phyloP scores from a whole-genome alignment of 2,888 invertebrate genomes.

The Platycheirus albimanus region DNA sequence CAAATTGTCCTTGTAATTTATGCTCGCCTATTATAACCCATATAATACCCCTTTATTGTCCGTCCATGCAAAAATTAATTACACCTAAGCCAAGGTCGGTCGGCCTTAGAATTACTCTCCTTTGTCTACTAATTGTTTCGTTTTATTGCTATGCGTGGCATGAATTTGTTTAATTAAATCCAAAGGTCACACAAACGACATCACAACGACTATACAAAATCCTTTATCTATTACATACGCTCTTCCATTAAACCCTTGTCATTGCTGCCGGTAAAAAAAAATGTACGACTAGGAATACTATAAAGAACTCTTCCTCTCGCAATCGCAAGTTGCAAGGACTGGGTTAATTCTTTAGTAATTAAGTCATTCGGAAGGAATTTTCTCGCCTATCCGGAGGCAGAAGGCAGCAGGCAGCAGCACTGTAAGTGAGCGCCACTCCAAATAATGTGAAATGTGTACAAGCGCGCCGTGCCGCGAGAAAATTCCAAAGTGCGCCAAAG shows the following conservation, averaged over 20 bases:
- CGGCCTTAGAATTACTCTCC: conserved; percentile 48
- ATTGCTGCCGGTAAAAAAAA: too few species aligned
- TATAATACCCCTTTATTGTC: conserved; percentile 45
- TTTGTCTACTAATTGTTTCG: conserved; percentile 45
- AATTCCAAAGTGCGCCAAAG: conserved; percentile 24
- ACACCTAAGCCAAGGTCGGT: conserved; percentile 46
- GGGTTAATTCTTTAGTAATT: conserved; percentile 70
- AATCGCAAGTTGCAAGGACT: conserved; percentile 44
- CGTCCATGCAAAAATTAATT: conserved; percentile 65
- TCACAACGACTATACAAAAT: not conserved
- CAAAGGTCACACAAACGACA: conserved; percentile 59
- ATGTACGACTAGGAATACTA: too few species aligned
- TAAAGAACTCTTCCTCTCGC: not conserved
- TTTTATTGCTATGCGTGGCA: conserved; percentile 71
- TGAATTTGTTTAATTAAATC: conserved; percentile 72
- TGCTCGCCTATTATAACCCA: not conserved
- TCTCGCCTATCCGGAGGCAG: conserved; percentile 50
- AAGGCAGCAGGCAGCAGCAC: too few species aligned
- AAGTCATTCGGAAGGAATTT: conserved; percentile 66
- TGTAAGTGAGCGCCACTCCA: conserved; percentile 42
- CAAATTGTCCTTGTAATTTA: conserved; percentile 12
- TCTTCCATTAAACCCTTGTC: not conserved
- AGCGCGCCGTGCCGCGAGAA: conserved; percentile 11
- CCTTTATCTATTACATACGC: conserved; percentile 32
- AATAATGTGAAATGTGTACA: conserved; percentile 31